phyloP scores from a whole-genome alignment of 2,797 vertebrate species.

The Ataeniobius toweri region DNA sequence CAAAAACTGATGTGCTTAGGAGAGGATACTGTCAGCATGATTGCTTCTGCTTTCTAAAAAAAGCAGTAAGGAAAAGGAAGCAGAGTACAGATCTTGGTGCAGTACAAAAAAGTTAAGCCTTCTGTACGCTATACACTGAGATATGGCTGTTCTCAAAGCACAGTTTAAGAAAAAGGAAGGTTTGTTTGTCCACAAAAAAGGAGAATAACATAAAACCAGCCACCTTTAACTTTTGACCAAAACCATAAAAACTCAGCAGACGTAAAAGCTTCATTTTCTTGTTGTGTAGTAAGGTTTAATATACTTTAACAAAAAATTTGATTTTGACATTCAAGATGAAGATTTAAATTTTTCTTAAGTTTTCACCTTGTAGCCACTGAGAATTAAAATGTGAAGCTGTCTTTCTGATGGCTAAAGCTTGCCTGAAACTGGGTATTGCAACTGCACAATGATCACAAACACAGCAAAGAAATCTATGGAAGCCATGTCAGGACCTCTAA shows the following conservation, averaged over 20 bases:
- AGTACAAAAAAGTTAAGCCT: conserved; percentile 2
- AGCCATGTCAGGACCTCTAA: neutral
- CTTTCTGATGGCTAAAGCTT: neutral
- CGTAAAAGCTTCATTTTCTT: neutral
- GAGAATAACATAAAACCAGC: neutral
- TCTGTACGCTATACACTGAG: neutral
- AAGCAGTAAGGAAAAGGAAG: conserved; percentile 44
- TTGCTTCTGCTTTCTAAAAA: conserved; percentile 55
- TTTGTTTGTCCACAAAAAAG: neutral
- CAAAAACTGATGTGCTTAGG: conserved; percentile 68
- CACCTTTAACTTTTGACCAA: neutral
- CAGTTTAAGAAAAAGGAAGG: neutral
- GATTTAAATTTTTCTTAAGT: neutral
- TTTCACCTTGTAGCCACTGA: neutral
- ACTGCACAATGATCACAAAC: neutral
- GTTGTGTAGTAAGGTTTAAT: neutral
- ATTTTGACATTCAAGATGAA: neutral
- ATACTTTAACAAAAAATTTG: neutral
- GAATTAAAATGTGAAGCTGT: neutral
- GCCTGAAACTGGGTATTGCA: neutral
- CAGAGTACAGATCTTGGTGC: conserved; percentile 52
- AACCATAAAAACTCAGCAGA: neutral
- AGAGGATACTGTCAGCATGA: conserved; percentile 68
- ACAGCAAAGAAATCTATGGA: neutral
- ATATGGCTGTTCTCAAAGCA: neutral